Evolutionary conservation across 1,140 invertebrate species (phyloP), one percentile per base, ranked within the genome.

Genomic region (Helicoverpa zea): DNA sequence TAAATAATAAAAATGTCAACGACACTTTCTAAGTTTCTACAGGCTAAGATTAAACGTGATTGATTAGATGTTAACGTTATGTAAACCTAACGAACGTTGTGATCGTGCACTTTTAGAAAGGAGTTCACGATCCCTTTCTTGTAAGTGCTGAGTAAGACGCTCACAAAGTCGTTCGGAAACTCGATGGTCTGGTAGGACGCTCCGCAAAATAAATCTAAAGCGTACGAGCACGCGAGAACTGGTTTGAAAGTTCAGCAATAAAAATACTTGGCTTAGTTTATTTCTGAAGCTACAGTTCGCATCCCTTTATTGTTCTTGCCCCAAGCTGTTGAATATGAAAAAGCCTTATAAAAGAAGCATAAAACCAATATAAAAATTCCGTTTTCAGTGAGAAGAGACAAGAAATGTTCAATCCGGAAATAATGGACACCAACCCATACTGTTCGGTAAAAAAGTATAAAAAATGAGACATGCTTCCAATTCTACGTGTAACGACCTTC

Each of bases 11-110:
- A 16, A 75, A 51, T 23, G n/a, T 23, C 58, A 35, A 54, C 7
- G 16, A 73, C 7, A 35, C 7, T 61, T 35, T 47, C 58, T 14
- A 63, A 76, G 58, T 76, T 76, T 76, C 47, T 51, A 52, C 30
- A 5, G n/a, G 11, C n/a, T 49, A 63, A 63, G 73, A 63, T 76
- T 49, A 64, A 35, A 52, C 49, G 61, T 66, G 75, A 77, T 77
- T 77, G 75, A 77, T 77, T 66, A 77, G 13, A 13, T 64, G 61
- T 77, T 76, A 30, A 63, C 30, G 35, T 75, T 52, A 49, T 76
- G 49, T 52, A 43, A 77, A 64, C 75, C 5, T 35, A 59, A 61
- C 52, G 43, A 72, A 56, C 73, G 59, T 58, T 59, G 29, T 58
- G 72, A 74, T 35, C 35, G 23, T 51, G 68, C 68, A 59, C 30